These are phyloP conservation scores for Drosophila ohnishii DNA, from an alignment of 1,140 invertebrate genomes.

Conservation along the genomic window DNA sequence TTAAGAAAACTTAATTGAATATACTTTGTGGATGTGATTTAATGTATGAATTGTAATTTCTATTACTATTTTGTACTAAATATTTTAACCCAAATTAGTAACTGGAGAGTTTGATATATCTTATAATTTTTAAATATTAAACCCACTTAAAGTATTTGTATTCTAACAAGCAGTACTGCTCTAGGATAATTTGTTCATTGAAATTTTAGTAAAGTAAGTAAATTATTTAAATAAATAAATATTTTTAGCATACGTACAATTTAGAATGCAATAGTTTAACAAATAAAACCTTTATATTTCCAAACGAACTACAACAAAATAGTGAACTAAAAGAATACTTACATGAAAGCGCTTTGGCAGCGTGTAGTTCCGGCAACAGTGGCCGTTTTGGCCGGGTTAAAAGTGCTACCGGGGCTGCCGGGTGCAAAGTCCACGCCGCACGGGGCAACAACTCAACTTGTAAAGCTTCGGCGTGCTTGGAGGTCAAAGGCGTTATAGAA, in stretches of 20 bases:
- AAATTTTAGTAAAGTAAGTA: neutral
- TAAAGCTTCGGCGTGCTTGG: slow-evolving; percentile 35
- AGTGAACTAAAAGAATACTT: slow-evolving; percentile 20
- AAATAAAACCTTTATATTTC: neutral
- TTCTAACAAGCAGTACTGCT: neutral
- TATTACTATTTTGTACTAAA: neutral
- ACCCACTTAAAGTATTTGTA: neutral
- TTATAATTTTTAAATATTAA: neutral
- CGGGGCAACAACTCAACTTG: slow-evolving; percentile 38
- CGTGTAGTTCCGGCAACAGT: slow-evolving; percentile 4
- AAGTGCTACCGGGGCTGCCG: slow-evolving; percentile 6
- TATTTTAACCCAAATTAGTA: neutral
- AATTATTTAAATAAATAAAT: neutral
- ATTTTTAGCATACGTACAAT: neutral
- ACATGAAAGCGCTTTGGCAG: slow-evolving; percentile 23
- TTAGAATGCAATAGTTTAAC: neutral
- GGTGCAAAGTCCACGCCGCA: slow-evolving; percentile 35
- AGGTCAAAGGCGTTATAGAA: slow-evolving; percentile 45
- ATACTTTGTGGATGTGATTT: too few relatives aligned
- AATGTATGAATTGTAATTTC: neutral
- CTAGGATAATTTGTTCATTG: neutral
- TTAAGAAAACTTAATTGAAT: too few relatives aligned
- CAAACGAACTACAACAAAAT: neutral
- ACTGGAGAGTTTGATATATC: neutral
- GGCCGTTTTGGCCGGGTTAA: slow-evolving; percentile 14